A percentile compares a stretch with the other conserved stretches of the same genome.
Evolutionary conservation across 2,113 vertebrate genomes (phyloP).

Genomic region (Clarias batrachus): DNA sequence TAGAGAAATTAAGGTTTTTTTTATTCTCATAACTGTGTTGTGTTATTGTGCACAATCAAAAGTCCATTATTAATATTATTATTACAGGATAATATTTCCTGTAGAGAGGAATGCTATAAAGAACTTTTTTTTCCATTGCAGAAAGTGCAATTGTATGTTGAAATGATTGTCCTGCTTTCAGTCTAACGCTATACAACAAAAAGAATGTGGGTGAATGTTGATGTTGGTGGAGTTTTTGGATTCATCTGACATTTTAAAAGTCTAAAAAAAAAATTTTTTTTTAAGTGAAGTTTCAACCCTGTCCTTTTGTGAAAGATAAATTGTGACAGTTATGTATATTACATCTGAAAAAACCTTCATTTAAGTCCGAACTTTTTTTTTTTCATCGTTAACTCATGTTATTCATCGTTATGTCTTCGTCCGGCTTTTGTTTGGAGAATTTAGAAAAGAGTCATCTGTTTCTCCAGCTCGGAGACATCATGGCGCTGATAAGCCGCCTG

Average conservation of each 20-base stretch:
- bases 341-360: not conserved
- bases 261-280: not conserved
- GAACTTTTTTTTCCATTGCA: not conserved
- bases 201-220: not conserved
- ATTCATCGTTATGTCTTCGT: not conserved
- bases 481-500: not conserved
- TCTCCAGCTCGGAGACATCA: not conserved
- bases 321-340: not conserved
- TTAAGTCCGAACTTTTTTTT: not conserved
- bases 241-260: not conserved
- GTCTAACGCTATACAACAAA: not conserved
- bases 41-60: too few species aligned
- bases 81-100: not conserved
- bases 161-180: not conserved
- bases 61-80: too few species aligned
- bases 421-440: not conserved
- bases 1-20: too few species aligned
- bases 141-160: not conserved
- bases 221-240: slow-evolving; percentile 6
- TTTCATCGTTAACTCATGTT: not conserved
- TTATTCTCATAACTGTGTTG: too few species aligned
- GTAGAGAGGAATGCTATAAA: not conserved
- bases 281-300: not conserved
- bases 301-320: not conserved
- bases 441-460: not conserved